Evolutionary conservation across 2,888 invertebrate genomes (phyloP), one percentile per base, ranked within the genome.

Genomic region (Brenthis hecate): DNA sequence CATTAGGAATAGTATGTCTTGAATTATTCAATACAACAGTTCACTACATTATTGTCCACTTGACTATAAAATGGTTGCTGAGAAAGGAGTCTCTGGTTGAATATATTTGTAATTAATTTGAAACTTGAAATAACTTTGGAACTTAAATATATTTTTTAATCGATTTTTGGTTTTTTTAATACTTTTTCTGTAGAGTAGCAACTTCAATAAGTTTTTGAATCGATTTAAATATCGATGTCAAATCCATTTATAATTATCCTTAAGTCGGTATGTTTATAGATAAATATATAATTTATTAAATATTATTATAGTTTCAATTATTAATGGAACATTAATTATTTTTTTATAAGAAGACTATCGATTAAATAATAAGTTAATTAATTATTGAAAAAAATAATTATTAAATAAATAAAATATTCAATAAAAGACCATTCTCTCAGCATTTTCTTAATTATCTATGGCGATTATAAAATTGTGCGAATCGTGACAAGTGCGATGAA

Each of bases 1-100:
- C 66, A 67, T 70, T 72, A 73, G 68, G 69, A 73, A 60, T 70
- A 63, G 60, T 58, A 56, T 64, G 64, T 63, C 48, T 64, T 56
- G 43, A 36, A 50, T 63, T 70, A 66, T 43, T 69, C 69, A 62
- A 69, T 57, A 66, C 50, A 60, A 60, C 60, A 60, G 28, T 16
- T 60, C 28, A 60, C 28, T 60, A 60, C 32, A 60, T 60, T 60
- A 60, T 60, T 60, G 60, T 60, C 50, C 28, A 50, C 47, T 47
- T 58, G 19, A 14, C 47, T 32, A 28, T 48, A 23, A 58, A 58
- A 58, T 43, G 36, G 36, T 13, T 3, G 1, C 23, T 58, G 58
- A 58, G 58, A 58, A 58, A 47, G 58, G 4, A 6, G 36, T 48
- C 16, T 16, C 2, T 8, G 28, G 36, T 43, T 36, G 36, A 36